A percentile compares a stretch with the other conserved stretches of the same genome.
phyloP scores from a whole-genome alignment of 2,113 vertebrate species.

The Panurus biarmicus region DNA sequence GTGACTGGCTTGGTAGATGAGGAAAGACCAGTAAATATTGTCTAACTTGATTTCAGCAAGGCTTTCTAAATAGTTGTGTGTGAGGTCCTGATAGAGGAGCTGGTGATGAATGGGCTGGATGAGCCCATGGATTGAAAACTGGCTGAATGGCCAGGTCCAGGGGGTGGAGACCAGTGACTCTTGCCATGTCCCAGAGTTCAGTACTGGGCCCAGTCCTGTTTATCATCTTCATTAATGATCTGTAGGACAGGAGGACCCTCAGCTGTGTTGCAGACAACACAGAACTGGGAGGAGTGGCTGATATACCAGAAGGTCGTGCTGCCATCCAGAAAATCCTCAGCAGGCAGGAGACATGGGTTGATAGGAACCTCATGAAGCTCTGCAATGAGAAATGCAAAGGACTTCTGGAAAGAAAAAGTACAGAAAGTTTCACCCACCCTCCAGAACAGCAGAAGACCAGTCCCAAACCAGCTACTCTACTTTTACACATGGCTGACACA shows the following conservation, averaged over 20 bases:
- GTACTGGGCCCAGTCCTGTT: background rate
- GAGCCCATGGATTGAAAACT: background rate
- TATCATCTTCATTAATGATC: background rate
- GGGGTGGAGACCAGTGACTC: background rate
- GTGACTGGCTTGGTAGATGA: background rate
- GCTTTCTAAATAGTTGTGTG: background rate
- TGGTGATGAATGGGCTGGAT: background rate
- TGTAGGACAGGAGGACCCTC: background rate
- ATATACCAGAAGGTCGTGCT: rapidly evolving
- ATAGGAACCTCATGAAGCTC: background rate
- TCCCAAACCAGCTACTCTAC: background rate
- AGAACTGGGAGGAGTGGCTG: background rate
- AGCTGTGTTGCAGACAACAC: background rate
- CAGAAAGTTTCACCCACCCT: background rate
- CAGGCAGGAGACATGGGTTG: background rate
- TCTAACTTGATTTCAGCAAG: background rate
- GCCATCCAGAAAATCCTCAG: background rate
- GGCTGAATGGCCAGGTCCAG: background rate
- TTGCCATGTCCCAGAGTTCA: background rate
- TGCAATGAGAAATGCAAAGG: background rate
- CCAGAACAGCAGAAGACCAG: background rate
- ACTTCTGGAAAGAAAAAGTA: background rate
- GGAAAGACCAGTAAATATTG: background rate
- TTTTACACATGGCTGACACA: background rate
- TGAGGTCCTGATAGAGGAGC: background rate